A percentile compares a stretch with the other conserved stretches of the same genome.
Evolutionary conservation across 2,113 vertebrate species (phyloP).

Genomic region (Sus scrofa): T2T-Sscrofa CM000812.6:143027001-143027500

Average conservation of each 20-base stretch:
- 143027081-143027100: conserved; percentile 71
- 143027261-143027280: conserved; percentile 52
- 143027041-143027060: conserved; percentile 62
- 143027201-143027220: conserved; percentile 44
- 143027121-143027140: conserved; percentile 63
- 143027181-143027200: conserved; percentile 61
- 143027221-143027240: conserved; percentile 11
- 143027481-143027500: background rate
- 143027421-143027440: conserved; percentile 34
- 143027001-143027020: conserved; percentile 71
- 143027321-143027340: conserved; percentile 47
- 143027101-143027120: conserved; percentile 57
- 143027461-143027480: background rate
- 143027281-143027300: background rate
- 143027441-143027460: background rate
- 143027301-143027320: conserved; percentile 46
- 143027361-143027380: conserved; percentile 63
- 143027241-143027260: conserved; percentile 66
- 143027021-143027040: conserved; percentile 4
- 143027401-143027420: background rate
- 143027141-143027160: conserved; percentile 69
- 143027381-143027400: conserved; percentile 65
- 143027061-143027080: conserved; percentile 47
- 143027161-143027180: conserved; percentile 75
- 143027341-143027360: background rate